These are phyloP conservation scores for Spodoptera litura DNA, from an alignment of 1,140 invertebrate species.

Conservation along the genomic window DNA sequence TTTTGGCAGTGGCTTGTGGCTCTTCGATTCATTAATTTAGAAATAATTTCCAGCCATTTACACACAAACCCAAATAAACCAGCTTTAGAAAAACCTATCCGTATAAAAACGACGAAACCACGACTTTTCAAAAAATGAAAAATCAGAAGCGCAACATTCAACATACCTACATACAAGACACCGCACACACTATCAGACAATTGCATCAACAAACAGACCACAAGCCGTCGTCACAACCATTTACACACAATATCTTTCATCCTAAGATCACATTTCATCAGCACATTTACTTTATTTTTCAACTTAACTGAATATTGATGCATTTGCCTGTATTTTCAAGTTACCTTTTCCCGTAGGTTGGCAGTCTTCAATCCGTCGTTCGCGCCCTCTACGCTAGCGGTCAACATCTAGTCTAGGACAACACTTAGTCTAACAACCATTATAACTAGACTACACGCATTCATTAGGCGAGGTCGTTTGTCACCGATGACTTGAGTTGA, in stretches of 20 bases:
- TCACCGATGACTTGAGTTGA: background rate
- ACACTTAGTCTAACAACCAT: constrained; percentile 42
- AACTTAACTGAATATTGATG: constrained; percentile 4
- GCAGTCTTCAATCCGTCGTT: constrained; percentile 40
- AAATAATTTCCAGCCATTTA: background rate
- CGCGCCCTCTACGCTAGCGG: constrained; percentile 41
- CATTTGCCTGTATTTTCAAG: background rate
- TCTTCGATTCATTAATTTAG: background rate
- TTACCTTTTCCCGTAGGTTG: constrained; percentile 28
- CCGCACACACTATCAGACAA: background rate
- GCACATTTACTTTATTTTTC: background rate
- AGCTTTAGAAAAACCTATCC: background rate
- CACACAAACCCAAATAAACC: background rate
- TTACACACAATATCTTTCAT: constrained; percentile 3
- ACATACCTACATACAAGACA: background rate
- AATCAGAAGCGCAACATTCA: background rate
- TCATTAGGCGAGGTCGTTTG: constrained; percentile 19
- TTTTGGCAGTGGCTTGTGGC: constrained; percentile 31
- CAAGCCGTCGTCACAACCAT: constrained; percentile 21
- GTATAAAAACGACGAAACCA: background rate
- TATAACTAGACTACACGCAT: constrained; percentile 29
- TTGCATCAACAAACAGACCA: background rate
- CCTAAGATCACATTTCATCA: background rate
- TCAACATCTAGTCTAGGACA: constrained; percentile 44
- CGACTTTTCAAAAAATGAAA: background rate